These are phyloP conservation scores for Rhyacichthys aspro DNA, from an alignment of 2,797 vertebrate genomes.

Conservation along the genomic window DNA sequence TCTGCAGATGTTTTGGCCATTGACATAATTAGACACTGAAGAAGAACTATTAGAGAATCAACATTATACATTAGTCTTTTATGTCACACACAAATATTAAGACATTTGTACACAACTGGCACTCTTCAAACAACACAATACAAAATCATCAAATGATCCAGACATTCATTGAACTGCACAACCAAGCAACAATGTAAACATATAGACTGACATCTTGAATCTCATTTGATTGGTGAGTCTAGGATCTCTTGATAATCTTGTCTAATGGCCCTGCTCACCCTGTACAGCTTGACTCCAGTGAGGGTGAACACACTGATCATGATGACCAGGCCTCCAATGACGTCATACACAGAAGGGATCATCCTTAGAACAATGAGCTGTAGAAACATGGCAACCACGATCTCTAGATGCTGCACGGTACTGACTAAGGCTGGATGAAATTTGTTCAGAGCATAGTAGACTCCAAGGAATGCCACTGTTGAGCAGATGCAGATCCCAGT, in stretches of 20 bases:
- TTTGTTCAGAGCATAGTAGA: conserved; percentile 95
- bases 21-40: conserved; percentile 59
- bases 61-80: conserved; percentile 66
- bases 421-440: conserved; percentile 98
- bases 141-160: conserved; percentile 79
- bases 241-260: conserved; percentile 97
- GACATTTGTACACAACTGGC: conserved; percentile 78
- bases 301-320: conserved; percentile 93
- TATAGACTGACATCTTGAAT: conserved; percentile 48
- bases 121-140: conserved; percentile 79
- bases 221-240: conserved; percentile 95
- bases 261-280: conserved; percentile 86
- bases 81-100: conserved; percentile 81
- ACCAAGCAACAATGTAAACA: conserved; percentile 76
- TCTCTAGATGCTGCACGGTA: conserved; percentile 97
- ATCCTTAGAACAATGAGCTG: conserved; percentile 92
- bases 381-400: conserved; percentile 94
- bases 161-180: conserved; percentile 81
- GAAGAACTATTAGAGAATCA: conserved; percentile 55
- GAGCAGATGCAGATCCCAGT: conserved; percentile 95
- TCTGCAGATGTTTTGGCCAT: conserved; percentile 29
- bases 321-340: conserved; percentile 92
- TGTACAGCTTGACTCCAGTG: conserved; percentile 91
- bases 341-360: conserved; percentile 90
- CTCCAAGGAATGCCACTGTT: conserved; percentile 94